A percentile compares a stretch with the other conserved stretches of the same genome.
Conservation (phyloP, 2,888 invertebrate species). For the Meganola albula region DNA sequence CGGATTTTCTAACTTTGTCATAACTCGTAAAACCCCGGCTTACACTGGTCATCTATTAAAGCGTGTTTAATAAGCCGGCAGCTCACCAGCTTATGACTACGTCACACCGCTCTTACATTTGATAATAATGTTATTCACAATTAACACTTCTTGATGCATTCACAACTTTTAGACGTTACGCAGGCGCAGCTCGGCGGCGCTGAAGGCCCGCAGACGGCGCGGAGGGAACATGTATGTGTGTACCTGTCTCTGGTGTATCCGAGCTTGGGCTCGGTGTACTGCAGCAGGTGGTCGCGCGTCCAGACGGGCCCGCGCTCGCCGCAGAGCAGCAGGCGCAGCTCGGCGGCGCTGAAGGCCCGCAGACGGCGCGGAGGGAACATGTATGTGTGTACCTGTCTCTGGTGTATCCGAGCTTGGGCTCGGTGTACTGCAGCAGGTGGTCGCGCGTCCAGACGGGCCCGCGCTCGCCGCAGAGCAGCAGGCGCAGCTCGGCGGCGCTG, state of each 20-base stretch:
- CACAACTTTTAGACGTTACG: too few relatives aligned
- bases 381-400: conserved; percentile 96
- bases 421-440: conserved; percentile 97
- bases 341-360: conserved; percentile 94
- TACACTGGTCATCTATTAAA: too few relatives aligned
- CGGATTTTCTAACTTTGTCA: too few relatives aligned
- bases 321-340: conserved; percentile 95
- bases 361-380: conserved; percentile 93
- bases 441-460: conserved; percentile 98
- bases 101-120: too few relatives aligned
- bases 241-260: conserved; percentile 98
- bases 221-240: conserved; percentile 90
- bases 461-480: conserved; percentile 98
- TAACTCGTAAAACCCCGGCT: too few relatives aligned
- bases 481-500: conserved; percentile 92
- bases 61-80: too few relatives aligned
- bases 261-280: conserved; percentile 98
- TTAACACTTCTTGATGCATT: too few relatives aligned
- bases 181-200: conserved; percentile 92
- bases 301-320: conserved; percentile 99
- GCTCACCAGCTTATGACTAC: too few relatives aligned
- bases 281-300: conserved; percentile 96
- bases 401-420: conserved; percentile 98
- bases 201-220: conserved; percentile 95
- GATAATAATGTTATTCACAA: too few relatives aligned